Evolutionary conservation across 2,113 vertebrate species (phyloP).

Genomic region (Sorex fumeus): DNA sequence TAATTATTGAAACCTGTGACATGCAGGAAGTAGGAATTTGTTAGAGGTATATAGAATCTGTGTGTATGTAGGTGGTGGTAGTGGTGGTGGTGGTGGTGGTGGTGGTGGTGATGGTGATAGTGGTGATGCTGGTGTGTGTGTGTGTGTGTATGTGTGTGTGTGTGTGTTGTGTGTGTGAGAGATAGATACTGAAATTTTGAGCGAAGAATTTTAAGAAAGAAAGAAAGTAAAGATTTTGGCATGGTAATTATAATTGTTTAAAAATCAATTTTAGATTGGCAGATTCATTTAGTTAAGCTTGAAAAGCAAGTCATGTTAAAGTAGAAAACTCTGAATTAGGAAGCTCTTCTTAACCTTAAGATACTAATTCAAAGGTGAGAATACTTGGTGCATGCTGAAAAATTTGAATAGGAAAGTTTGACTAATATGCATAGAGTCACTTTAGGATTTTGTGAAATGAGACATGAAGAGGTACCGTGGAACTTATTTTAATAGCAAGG

Average conservation of each 20-base stretch:
- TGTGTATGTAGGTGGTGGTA: no score
- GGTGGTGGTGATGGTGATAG: not conserved
- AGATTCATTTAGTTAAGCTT: conserved; percentile 30
- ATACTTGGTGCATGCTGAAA: not conserved
- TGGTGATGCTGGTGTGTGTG: no score
- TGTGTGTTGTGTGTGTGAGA: no score
- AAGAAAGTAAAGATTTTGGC: not conserved
- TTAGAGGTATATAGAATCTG: not conserved
- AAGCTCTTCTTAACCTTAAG: not conserved
- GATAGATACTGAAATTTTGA: not conserved
- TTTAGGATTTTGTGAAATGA: not conserved
- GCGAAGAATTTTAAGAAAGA: not conserved
- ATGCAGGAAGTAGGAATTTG: conserved; percentile 39
- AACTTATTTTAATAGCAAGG: not conserved
- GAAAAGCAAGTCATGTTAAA: not conserved
- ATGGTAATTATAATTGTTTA: not conserved
- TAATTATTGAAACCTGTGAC: conserved; percentile 11
- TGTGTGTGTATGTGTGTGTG: not conserved
- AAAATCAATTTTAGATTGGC: not conserved
- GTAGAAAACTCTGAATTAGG: not conserved
- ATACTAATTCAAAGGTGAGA: not conserved
- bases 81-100: no score
- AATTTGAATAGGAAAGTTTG: conserved; percentile 13
- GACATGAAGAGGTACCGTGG: conserved; percentile 22
- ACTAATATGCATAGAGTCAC: not conserved